These are phyloP conservation scores for Melospiza georgiana DNA, from an alignment of 2,113 vertebrate genomes.

Conservation along the genomic window DNA sequence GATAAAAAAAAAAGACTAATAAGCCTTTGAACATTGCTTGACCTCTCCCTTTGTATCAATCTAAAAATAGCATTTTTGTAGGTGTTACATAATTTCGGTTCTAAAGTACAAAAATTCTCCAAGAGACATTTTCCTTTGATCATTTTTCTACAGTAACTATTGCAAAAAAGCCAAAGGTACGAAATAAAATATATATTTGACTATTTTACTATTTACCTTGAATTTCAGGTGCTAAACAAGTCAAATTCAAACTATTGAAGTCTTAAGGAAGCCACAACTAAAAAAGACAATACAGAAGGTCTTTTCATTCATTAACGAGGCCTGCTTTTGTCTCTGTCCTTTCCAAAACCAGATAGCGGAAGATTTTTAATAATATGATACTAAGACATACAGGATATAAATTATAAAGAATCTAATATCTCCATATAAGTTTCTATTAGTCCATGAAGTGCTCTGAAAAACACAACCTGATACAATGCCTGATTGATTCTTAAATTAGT, in stretches of 20 bases:
- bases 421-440: not conserved
- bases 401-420: not conserved
- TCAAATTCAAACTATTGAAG: not conserved
- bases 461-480: not conserved
- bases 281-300: not conserved
- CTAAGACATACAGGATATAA: not conserved
- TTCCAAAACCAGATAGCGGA: not conserved
- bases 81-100: not conserved
- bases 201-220: not conserved
- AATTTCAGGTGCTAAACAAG: not conserved
- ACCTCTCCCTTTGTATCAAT: not conserved
- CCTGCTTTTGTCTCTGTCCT: not conserved
- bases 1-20: slow-evolving; percentile 17
- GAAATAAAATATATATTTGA: not conserved
- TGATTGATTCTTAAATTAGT: not conserved
- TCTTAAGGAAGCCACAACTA: not conserved
- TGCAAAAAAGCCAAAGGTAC: not conserved
- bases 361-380: not conserved
- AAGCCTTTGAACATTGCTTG: slow-evolving; percentile 17
- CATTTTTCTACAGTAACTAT: not conserved
- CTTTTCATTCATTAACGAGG: not conserved
- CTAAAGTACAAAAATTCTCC: not conserved
- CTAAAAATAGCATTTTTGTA: not conserved
- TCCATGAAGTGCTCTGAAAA: not conserved
- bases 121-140: not conserved